These are phyloP conservation scores for Poecilobothrus nobilitatus DNA, from an alignment of 2,888 invertebrate species.

Conservation along the genomic window DNA sequence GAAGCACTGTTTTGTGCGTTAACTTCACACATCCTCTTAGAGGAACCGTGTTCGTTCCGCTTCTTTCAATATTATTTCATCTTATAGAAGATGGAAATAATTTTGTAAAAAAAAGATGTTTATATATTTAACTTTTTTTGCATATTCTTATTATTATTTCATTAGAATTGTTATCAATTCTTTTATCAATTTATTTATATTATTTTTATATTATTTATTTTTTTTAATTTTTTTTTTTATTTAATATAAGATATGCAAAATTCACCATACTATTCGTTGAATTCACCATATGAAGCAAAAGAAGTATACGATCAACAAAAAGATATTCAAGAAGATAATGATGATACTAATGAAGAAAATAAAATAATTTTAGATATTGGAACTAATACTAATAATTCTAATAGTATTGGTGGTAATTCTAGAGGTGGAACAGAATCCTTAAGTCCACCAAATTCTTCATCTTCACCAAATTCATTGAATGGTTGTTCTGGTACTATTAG, in stretches of 20 bases:
- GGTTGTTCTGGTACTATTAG: not conserved
- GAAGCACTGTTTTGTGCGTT: too few relatives aligned
- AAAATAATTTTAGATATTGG: constrained; percentile 49
- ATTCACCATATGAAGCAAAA: constrained; percentile 3
- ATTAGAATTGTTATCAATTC: too few relatives aligned
- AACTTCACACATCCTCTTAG: too few relatives aligned
- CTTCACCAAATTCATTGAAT: not conserved
- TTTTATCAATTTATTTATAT: too few relatives aligned
- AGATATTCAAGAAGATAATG: constrained; percentile 42
- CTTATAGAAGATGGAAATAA: too few relatives aligned
- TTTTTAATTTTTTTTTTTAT: too few relatives aligned
- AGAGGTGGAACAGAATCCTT: not conserved
- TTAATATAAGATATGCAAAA: not conserved
- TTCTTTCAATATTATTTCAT: too few relatives aligned
- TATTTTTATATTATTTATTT: too few relatives aligned
- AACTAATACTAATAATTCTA: constrained; percentile 5
- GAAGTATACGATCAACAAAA: constrained; percentile 18
- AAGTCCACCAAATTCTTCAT: not conserved
- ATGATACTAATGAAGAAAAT: constrained; percentile 39
- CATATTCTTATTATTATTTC: too few relatives aligned
- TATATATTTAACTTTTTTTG: too few relatives aligned
- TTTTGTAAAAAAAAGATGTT: too few relatives aligned
- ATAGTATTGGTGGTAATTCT: not conserved
- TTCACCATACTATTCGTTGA: not conserved
- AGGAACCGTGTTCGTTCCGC: too few relatives aligned